Conservation (phyloP, 2,113 vertebrate genomes). For the Fulica atra region DNA sequence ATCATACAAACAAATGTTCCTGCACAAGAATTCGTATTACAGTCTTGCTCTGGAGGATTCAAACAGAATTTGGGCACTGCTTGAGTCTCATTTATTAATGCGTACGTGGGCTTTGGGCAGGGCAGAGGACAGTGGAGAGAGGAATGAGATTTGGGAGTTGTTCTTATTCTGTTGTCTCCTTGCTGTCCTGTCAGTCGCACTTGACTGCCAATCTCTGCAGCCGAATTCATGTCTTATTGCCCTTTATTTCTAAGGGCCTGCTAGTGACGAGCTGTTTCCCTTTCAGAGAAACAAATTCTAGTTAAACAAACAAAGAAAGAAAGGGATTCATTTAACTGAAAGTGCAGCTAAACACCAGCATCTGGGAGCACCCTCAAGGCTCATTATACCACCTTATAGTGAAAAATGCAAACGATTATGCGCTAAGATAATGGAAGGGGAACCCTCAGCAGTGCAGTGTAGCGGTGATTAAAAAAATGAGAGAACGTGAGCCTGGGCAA, state of each 20-base stretch:
- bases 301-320: slow-evolving; percentile 16
- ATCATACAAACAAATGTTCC: slow-evolving; percentile 70
- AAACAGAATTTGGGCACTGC: slow-evolving; percentile 1
- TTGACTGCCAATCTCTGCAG: background rate
- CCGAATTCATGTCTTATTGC: slow-evolving; percentile 22
- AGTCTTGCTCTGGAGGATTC: slow-evolving; percentile 16
- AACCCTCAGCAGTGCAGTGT: slow-evolving; percentile 12
- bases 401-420: slow-evolving; percentile 54
- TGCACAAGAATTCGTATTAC: slow-evolving; percentile 5
- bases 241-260: slow-evolving; percentile 22
- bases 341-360: slow-evolving; percentile 23
- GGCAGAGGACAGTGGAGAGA: background rate
- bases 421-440: slow-evolving; percentile 15
- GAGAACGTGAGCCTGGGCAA: background rate
- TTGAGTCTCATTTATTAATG: slow-evolving; percentile 14
- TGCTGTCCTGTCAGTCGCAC: background rate
- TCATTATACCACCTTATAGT: slow-evolving; percentile 21
- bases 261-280: slow-evolving; percentile 5
- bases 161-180: slow-evolving; percentile 17
- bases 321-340: slow-evolving; percentile 10
- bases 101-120: background rate
- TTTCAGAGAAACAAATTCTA: slow-evolving; percentile 40
- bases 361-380: slow-evolving; percentile 9
- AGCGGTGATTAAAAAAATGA: slow-evolving; percentile 45
- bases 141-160: slow-evolving; percentile 3